Evolutionary conservation across 2,113 vertebrate species (phyloP).

Genomic region (Oriolus oriolus): DNA sequence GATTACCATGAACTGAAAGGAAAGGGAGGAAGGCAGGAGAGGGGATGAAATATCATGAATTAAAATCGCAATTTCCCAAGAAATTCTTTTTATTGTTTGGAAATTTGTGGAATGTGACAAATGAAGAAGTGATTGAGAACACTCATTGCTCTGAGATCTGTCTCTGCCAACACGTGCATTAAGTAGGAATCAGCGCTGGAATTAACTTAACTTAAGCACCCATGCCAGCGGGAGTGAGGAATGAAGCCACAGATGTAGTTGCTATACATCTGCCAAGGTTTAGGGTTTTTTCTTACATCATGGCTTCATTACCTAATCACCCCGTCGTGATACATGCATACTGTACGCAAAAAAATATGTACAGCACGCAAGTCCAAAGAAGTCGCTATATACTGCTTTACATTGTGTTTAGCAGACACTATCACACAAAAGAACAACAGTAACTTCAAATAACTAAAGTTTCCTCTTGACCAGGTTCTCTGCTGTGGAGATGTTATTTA

Average conservation of each 20-base stretch:
- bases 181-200: background rate
- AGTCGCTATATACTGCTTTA: background rate
- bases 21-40: background rate
- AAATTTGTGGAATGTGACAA: conserved; percentile 9
- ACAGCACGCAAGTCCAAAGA: background rate
- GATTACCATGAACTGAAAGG: background rate
- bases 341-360: background rate
- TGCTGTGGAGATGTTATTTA: background rate
- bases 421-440: background rate
- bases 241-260: background rate
- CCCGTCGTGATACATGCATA: background rate
- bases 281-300: background rate
- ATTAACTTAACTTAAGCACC: background rate
- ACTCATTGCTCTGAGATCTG: background rate
- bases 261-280: background rate
- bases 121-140: background rate
- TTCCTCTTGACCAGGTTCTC: background rate
- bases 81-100: background rate
- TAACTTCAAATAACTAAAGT: background rate
- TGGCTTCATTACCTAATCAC: background rate
- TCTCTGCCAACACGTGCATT: background rate
- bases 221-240: background rate
- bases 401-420: background rate
- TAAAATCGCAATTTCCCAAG: background rate
- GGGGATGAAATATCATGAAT: background rate